These are phyloP conservation scores for Corythaixoides concolor DNA, from an alignment of 2,113 vertebrate genomes.

Conservation along the genomic window DNA sequence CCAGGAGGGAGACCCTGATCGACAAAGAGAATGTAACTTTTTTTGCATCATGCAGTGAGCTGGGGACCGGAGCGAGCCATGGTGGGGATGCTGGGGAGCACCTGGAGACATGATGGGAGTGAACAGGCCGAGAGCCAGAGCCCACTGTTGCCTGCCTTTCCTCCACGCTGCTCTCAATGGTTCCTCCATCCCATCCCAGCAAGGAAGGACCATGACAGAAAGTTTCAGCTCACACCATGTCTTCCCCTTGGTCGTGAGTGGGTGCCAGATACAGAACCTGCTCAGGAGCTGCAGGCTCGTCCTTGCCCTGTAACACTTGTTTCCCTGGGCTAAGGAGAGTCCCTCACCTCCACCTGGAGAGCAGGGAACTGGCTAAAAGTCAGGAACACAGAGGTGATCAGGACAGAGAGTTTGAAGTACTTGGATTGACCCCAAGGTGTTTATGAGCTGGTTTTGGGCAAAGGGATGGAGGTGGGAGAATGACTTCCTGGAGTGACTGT, in stretches of 20 bases:
- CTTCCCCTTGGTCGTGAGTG: background rate
- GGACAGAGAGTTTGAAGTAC: background rate
- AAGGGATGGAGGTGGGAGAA: background rate
- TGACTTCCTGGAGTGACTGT: background rate
- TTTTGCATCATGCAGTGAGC: background rate
- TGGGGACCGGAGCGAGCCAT: rapidly evolving
- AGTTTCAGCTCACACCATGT: background rate
- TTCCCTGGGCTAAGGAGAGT: background rate
- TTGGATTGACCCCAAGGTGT: background rate
- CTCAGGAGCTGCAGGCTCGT: background rate
- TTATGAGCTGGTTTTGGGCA: background rate
- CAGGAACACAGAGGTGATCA: background rate
- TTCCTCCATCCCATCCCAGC: background rate
- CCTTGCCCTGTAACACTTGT: background rate
- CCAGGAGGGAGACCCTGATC: background rate
- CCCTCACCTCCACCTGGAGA: background rate
- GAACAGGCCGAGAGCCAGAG: background rate
- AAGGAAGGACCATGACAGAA: background rate
- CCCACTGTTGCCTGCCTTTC: background rate
- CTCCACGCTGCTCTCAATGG: background rate
- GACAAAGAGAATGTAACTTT: background rate
- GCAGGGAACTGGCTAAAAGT: background rate
- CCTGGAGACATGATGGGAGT: background rate
- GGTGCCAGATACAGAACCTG: background rate
- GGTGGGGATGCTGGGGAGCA: background rate